Evolutionary conservation across 2,113 vertebrate species (phyloP), one percentile per base, ranked within the genome.

Genomic region (Furnarius figulus): DNA sequence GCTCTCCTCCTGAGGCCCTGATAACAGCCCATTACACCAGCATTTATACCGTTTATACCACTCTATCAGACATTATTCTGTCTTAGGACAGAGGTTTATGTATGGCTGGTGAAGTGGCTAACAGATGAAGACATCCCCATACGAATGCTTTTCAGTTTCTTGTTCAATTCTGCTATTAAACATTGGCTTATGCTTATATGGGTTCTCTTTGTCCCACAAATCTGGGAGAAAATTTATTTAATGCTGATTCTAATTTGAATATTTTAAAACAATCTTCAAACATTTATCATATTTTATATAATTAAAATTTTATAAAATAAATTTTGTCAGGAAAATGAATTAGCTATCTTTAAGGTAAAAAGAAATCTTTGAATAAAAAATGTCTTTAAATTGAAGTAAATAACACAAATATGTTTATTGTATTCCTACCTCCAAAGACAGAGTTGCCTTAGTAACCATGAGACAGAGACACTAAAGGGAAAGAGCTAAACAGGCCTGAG

Each of bases 401-500:
- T 61, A 72, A 44, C 37, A 68, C 61, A 67, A 72, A 53, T 68
- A 66, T 52, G 76, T 89, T 88, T 63, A 62, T 67, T 90, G 9
- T 80, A 62, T 85, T 65, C 17, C 24, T 78, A 24, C 27, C n/a
- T 80, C 42, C 58, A 59, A 33, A 65, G 27, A 46, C 1, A 0
- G 82, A 97, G 88, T 92, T 96, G 49, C 85, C 82, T 79, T 94
- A 94, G 92, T 90, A 90, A 95, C 74, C 58, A n/a, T 0, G 5
- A 91, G 53, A 44, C 82, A 93, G 37, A 79, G 31, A 68, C 20
- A 56, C 62, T 72, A 79, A 91, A 76, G 28, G 30, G 56, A 94
- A 37, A 8, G 30, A 91, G 11, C 79, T 76, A 53, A 68, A 68
- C 14, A 61, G 53, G 24, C 65, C 81, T 87, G 47, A 72, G 49